Evolutionary conservation across 2,888 invertebrate species (phyloP).

Genomic region (Euclidia mi): DNA sequence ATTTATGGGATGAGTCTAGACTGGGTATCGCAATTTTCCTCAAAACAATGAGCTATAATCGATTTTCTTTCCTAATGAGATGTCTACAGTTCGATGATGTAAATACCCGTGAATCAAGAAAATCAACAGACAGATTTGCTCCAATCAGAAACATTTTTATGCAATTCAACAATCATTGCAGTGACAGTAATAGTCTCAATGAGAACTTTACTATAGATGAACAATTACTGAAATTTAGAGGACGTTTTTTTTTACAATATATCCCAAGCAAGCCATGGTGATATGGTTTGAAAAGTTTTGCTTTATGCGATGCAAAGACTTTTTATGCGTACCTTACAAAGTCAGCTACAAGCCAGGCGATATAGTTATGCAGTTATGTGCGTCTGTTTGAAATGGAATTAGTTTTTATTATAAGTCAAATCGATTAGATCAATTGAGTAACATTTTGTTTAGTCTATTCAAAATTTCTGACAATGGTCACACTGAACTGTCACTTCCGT

Average conservation of each 20-base stretch:
- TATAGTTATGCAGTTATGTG: conserved; percentile 1
- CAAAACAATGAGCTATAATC: conserved; percentile 5
- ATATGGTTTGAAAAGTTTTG: conserved; percentile 3
- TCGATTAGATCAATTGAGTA: too few relatives aligned
- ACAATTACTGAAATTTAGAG: conserved; percentile 1
- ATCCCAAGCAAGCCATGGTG: conserved; percentile 1
- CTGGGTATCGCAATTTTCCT: background rate
- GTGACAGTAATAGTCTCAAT: conserved; percentile 4
- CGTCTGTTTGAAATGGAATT: too few relatives aligned
- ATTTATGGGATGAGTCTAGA: conserved; percentile 1
- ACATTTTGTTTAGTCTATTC: too few relatives aligned
- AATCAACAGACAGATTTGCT: conserved; percentile 3
- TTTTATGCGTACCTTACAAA: background rate
- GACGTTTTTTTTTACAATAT: background rate
- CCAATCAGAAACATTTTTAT: conserved; percentile 6
- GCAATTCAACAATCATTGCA: conserved; percentile 7
- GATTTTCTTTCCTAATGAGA: conserved; percentile 2
- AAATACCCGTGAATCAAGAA: conserved; percentile 1
- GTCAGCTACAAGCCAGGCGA: conserved; percentile 2
- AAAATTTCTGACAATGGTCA: too few relatives aligned
- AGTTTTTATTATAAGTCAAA: too few relatives aligned
- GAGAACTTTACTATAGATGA: background rate
- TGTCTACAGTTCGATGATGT: conserved; percentile 2
- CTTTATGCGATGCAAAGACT: background rate
- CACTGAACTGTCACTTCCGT: too few relatives aligned